These are phyloP conservation scores for Botia kubotai DNA, from an alignment of 2,797 vertebrate genomes.

Conservation along the genomic window DNA sequence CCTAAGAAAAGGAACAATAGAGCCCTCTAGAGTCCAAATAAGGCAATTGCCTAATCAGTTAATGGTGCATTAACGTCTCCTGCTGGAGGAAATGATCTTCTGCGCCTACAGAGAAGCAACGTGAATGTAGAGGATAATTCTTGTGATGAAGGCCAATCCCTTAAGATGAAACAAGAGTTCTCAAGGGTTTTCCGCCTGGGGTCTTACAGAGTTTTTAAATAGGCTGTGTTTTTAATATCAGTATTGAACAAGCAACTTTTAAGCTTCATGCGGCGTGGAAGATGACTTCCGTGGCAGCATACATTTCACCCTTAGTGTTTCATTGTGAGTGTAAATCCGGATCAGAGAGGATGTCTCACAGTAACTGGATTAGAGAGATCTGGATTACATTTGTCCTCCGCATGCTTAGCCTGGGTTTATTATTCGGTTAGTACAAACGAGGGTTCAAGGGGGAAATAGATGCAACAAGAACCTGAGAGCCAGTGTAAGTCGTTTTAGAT, in stretches of 20 bases:
- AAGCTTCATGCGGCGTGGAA: slow-evolving; percentile 21
- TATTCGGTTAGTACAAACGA: slow-evolving; percentile 39
- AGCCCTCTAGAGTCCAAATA: slow-evolving; percentile 34
- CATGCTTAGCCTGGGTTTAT: slow-evolving; percentile 44
- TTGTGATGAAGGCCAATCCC: not conserved
- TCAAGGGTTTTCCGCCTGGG: slow-evolving; percentile 2
- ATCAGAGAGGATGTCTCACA: slow-evolving; percentile 45
- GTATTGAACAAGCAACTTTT: slow-evolving; percentile 23
- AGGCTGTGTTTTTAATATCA: slow-evolving; percentile 29
- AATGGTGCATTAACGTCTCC: slow-evolving; percentile 27
- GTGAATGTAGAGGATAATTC: not conserved
- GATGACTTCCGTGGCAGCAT: slow-evolving; percentile 32
- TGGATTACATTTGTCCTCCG: slow-evolving; percentile 52
- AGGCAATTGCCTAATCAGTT: too few relatives aligned
- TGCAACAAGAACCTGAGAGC: slow-evolving; percentile 31
- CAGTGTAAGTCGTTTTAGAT: slow-evolving; percentile 29
- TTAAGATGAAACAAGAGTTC: slow-evolving; percentile 5
- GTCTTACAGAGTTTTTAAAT: slow-evolving; percentile 14
- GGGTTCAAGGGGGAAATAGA: slow-evolving; percentile 30
- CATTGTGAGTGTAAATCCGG: slow-evolving; percentile 52
- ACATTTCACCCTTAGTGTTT: slow-evolving; percentile 41
- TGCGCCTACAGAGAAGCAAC: not conserved
- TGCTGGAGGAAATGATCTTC: slow-evolving; percentile 32
- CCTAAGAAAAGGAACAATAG: slow-evolving; percentile 28
- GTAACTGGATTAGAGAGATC: slow-evolving; percentile 50